phyloP scores from a whole-genome alignment of 2,888 invertebrate genomes.

The Pollenia amentaria region DNA sequence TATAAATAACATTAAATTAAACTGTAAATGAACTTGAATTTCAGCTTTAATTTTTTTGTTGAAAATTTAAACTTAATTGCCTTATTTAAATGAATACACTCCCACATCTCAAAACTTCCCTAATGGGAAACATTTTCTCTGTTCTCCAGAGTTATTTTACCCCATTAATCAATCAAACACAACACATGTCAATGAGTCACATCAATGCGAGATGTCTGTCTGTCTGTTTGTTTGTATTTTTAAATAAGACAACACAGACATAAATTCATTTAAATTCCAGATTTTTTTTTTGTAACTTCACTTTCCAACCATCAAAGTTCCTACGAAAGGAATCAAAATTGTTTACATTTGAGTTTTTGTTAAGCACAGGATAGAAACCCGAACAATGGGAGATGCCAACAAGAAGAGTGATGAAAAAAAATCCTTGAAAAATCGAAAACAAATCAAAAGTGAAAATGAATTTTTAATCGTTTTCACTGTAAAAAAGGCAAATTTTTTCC shows the following conservation, averaged over 20 bases:
- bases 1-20: background rate
- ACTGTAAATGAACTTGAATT: background rate
- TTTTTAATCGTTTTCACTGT: slow-evolving; percentile 72
- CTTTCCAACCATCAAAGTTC: slow-evolving; percentile 22
- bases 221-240: slow-evolving; percentile 64
- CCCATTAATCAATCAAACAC: slow-evolving; percentile 69
- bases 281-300: background rate
- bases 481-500: slow-evolving; percentile 51
- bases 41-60: background rate
- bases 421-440: slow-evolving; percentile 55
- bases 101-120: background rate
- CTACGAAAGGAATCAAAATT: slow-evolving; percentile 31
- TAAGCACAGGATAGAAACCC: slow-evolving; percentile 20
- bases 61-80: slow-evolving; percentile 37
- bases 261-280: slow-evolving; percentile 69
- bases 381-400: slow-evolving; percentile 48
- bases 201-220: slow-evolving; percentile 57
- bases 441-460: slow-evolving; percentile 74
- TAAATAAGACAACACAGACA: slow-evolving; percentile 72
- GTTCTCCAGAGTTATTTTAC: slow-evolving; percentile 19
- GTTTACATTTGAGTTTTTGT: slow-evolving; percentile 62
- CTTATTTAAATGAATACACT: slow-evolving; percentile 17
- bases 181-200: slow-evolving; percentile 75
- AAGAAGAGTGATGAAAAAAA: slow-evolving; percentile 16
- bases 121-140: slow-evolving; percentile 10